These are phyloP conservation scores for Falco punctatus DNA, from an alignment of 2,113 vertebrate species.

Conservation along the genomic window DNA sequence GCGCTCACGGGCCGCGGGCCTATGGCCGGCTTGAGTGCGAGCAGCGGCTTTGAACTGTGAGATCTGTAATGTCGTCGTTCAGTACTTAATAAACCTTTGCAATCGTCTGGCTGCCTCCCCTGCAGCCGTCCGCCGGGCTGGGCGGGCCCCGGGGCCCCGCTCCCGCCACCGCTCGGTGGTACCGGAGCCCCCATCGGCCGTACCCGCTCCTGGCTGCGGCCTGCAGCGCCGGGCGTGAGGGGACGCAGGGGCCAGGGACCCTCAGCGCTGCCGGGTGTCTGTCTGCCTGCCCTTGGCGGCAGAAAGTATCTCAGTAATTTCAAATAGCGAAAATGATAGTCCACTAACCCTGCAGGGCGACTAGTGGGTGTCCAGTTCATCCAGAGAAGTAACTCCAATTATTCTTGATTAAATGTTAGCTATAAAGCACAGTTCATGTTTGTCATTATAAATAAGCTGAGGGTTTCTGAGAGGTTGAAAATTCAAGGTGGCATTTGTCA, in stretches of 20 bases:
- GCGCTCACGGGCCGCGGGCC: fast-evolving
- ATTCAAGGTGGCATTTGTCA: not conserved
- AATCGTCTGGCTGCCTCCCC: not conserved
- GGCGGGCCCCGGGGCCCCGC: not conserved
- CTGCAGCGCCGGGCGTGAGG: fast-evolving
- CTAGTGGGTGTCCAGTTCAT: not conserved
- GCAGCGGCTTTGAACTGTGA: no score
- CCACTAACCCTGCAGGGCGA: fast-evolving
- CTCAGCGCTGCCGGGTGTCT: fast-evolving
- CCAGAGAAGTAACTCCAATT: not conserved
- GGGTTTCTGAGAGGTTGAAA: not conserved
- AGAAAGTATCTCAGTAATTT: fast-evolving
- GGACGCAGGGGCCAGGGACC: fast-evolving
- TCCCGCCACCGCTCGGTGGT: not conserved
- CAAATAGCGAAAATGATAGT: fast-evolving
- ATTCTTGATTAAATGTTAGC: not conserved
- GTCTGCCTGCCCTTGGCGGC: fast-evolving
- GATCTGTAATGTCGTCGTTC: no score
- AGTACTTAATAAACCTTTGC: no score
- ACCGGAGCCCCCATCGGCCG: no score
- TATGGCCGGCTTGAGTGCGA: fast-evolving
- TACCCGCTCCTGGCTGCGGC: not conserved
- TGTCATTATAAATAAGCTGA: not conserved
- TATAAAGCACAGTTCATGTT: not conserved
- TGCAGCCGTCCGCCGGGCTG: not conserved